phyloP scores from a whole-genome alignment of 2,113 vertebrate species.

The Scortum barcoo region DNA sequence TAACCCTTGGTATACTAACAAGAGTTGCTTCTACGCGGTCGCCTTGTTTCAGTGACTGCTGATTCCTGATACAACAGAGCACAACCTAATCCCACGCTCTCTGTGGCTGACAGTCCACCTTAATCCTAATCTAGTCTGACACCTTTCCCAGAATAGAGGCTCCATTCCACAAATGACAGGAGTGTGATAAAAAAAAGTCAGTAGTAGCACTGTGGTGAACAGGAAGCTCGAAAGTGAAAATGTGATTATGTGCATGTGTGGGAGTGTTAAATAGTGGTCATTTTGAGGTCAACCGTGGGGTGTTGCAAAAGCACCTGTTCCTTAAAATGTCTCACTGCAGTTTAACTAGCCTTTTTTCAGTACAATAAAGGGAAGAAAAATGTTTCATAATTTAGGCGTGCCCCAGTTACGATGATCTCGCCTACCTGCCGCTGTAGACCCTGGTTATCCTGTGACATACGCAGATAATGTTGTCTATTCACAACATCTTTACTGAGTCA shows the following conservation, averaged over 20 bases:
- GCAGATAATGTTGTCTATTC: constrained; percentile 29
- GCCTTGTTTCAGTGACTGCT: constrained; percentile 39
- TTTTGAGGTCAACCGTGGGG: not conserved
- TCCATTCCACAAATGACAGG: constrained; percentile 34
- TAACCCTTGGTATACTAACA: constrained; percentile 1
- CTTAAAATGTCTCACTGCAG: not conserved
- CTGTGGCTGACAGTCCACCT: constrained; percentile 38
- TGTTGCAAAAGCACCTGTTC: constrained; percentile 11
- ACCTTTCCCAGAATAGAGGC: constrained; percentile 72
- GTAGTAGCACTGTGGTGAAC: constrained; percentile 7
- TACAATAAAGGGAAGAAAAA: constrained; percentile 15
- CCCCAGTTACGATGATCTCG: constrained; percentile 26
- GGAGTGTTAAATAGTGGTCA: not conserved
- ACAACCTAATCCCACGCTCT: constrained; percentile 61
- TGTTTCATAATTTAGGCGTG: constrained; percentile 11
- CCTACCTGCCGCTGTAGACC: not conserved
- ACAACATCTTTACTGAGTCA: constrained; percentile 40
- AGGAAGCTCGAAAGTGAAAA: constrained; percentile 40
- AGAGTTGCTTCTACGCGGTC: constrained; percentile 23
- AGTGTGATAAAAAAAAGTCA: constrained; percentile 31
- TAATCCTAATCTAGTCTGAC: constrained; percentile 81
- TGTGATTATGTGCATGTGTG: not conserved
- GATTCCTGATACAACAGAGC: constrained; percentile 50
- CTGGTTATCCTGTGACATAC: constrained; percentile 54
- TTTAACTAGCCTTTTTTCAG: not conserved